Evolutionary conservation across 1,140 invertebrate species (phyloP), one percentile per base, ranked within the genome.

Genomic region (Drosophila punjabiensis): DNA sequence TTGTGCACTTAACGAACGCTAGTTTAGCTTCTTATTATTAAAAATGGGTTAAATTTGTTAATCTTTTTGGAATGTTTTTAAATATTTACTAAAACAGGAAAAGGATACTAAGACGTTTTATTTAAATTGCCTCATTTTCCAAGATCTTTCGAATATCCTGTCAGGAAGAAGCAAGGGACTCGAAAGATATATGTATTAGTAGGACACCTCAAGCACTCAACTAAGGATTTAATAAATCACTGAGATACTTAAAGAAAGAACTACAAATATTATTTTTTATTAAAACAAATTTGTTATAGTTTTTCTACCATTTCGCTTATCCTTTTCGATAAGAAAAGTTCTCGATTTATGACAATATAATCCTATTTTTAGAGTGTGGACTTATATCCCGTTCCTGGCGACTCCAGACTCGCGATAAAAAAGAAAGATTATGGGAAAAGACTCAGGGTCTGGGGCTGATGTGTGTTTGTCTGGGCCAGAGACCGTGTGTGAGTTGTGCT

Each of bases 361-460:
- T 58, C 14, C 0, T 8, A 41, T 24, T 45, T 52, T 68, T 18
- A 7, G 5, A 45, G 68, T 82, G 71, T 71, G 66, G 63, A 30
- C 74, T 48, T 35, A 71, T 73, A 79, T 69, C 65, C 77, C 50
- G 83, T 74, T 77, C 61, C 62, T 65, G 76, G 79, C 60, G 65
- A 67, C 68, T 80, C 48, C 35, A 74, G 71, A 67, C 52, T 53
- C 76, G 79, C 82, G 79, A 82, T 90, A 86, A 89, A 82, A 79
- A 79, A 59, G 43, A 37, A 48, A 74, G 70, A 73, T 74, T 61
- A 73, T 73, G 52, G 32, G 2, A 48, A 59, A 73, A 13, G 20
- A 24, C 68, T 48, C 43, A 5, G 35, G 35, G 68, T 61, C 67
- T 52, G 70, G 30, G 35, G 10, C 35, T 73, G 37, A 52, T 35